Conservation (phyloP, 2,113 vertebrate species). For the Brachyhypopomus gauderio region DNA sequence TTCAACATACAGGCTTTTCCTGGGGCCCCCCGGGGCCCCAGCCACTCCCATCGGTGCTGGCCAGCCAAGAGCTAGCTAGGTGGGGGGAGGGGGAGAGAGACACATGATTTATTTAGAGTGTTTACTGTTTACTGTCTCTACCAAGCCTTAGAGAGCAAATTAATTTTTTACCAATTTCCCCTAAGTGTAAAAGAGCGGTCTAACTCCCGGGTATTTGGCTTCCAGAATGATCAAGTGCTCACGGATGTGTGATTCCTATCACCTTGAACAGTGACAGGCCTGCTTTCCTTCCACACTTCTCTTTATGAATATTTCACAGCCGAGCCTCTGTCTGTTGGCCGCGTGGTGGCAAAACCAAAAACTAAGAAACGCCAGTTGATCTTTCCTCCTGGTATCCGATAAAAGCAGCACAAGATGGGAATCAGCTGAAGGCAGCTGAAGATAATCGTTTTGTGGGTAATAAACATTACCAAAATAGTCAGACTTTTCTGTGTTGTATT, state of each 20-base stretch:
- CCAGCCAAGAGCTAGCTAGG: conserved; percentile 62
- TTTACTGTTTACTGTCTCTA: conserved; percentile 73
- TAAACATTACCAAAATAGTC: neutral
- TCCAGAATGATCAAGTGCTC: conserved; percentile 63
- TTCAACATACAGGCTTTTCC: conserved; percentile 70
- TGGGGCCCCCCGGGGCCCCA: conserved; percentile 67
- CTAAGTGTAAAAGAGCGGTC: conserved; percentile 53
- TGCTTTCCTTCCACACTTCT: conserved; percentile 41
- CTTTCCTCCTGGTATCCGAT: neutral
- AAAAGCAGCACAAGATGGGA: neutral
- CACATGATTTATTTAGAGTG: conserved; percentile 80
- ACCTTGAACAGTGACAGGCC: conserved; percentile 58
- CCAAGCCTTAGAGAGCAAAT: conserved; percentile 64
- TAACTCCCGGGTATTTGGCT: conserved; percentile 60
- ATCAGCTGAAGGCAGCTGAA: neutral
- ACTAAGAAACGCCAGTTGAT: conserved; percentile 13
- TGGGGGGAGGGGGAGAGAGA: conserved; percentile 35
- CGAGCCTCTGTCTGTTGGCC: conserved; percentile 23
- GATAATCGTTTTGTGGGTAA: neutral
- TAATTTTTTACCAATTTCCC: conserved; percentile 65
- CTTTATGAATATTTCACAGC: conserved; percentile 55
- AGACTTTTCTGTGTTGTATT: neutral
- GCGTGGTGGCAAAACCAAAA: conserved; percentile 22
- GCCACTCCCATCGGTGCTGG: conserved; percentile 55
- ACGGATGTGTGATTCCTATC: conserved; percentile 61